Evolutionary conservation across 2,888 invertebrate species (phyloP).

Genomic region (Catocala sponsa): DNA sequence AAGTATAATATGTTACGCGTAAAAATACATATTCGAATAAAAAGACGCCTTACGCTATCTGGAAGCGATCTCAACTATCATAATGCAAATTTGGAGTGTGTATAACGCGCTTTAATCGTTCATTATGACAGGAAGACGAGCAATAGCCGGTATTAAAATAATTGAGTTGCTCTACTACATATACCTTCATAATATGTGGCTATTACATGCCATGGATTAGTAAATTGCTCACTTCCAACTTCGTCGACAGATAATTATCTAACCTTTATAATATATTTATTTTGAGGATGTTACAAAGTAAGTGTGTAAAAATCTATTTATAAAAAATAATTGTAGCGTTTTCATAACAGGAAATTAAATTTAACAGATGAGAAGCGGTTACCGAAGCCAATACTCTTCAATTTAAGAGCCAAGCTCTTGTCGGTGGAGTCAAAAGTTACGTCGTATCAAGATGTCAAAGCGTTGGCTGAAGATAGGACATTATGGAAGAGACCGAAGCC

Average conservation of each 20-base stretch:
- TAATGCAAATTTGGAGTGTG: background rate
- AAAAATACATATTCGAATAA: too few relatives aligned
- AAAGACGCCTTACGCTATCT: too few relatives aligned
- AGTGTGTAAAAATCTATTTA: background rate
- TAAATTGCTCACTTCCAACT: conserved; percentile 8
- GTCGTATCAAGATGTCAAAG: too few relatives aligned
- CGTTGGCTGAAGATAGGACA: too few relatives aligned
- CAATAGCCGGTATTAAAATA: conserved; percentile 10
- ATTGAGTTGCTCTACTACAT: conserved; percentile 10
- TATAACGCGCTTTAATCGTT: conserved; percentile 11
- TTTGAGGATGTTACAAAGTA: conserved; percentile 2
- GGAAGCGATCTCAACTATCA: too few relatives aligned
- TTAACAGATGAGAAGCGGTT: too few relatives aligned
- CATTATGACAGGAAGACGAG: conserved; percentile 15
- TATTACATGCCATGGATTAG: background rate
- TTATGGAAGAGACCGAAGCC: too few relatives aligned
- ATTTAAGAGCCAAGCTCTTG: too few relatives aligned
- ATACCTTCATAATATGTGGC: background rate
- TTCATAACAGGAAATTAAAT: too few relatives aligned
- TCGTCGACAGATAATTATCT: background rate
- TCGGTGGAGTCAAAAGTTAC: too few relatives aligned
- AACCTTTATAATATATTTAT: background rate
- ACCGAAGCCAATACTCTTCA: too few relatives aligned
- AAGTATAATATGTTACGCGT: too few relatives aligned
- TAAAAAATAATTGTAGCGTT: conserved; percentile 15